Percentiles rank a stretch among this genome's conserved stretches.
These are phyloP conservation scores for Zapus hudsonius DNA, from an alignment of 2,113 vertebrate genomes.

Conservation along the genomic window DNA sequence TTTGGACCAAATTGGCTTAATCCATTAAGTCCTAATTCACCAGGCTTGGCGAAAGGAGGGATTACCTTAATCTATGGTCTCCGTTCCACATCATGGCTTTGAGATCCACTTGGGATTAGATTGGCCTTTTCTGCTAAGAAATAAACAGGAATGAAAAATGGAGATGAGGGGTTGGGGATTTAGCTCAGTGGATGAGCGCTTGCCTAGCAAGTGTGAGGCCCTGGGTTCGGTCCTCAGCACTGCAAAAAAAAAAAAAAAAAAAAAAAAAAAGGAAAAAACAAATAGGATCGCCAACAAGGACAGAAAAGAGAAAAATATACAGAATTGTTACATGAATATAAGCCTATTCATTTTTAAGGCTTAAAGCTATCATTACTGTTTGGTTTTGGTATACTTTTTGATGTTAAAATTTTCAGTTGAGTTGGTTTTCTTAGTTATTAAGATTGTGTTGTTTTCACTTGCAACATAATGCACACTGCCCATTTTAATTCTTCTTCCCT, in stretches of 20 bases:
- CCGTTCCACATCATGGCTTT: background rate
- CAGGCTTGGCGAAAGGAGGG: background rate
- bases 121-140: conserved; percentile 1
- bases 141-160: conserved; percentile 37
- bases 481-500: background rate
- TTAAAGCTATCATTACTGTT: background rate
- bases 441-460: background rate
- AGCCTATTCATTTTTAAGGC: background rate
- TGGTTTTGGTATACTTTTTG: background rate
- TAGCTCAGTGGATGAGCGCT: too few relatives aligned
- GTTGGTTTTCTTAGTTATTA: background rate
- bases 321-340: background rate
- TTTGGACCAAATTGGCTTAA: conserved; percentile 52
- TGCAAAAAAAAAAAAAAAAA: too few relatives aligned
- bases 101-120: background rate
- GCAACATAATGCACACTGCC: background rate
- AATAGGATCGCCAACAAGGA: background rate
- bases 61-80: conserved; percentile 41
- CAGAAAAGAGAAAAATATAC: background rate
- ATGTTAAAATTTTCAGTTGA: background rate
- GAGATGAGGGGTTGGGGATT: too few relatives aligned
- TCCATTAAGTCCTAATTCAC: background rate
- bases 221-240: too few relatives aligned
- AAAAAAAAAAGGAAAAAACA: too few relatives aligned
- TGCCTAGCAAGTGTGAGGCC: too few relatives aligned